Base-by-base conservation (phyloP, 1,140 invertebrate genomes). In the Drosophila kepulauana region DNA sequence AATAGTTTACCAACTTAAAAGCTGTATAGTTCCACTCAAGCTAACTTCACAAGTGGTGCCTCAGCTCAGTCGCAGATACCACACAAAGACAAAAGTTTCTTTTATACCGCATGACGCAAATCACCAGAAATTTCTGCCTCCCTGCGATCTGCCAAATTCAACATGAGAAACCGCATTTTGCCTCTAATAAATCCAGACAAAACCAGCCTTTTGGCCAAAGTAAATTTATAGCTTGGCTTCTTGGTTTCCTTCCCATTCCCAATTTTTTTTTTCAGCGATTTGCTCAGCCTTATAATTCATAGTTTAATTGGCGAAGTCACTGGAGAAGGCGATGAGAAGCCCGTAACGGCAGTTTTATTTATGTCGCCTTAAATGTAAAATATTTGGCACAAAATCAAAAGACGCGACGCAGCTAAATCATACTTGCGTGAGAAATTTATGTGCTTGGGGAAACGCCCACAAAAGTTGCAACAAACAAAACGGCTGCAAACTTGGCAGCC, bases 301-400 rank as follows among this genome's bases (percentile, higher is more conserved):
- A 78, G 84, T 89, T 88, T 88, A 88, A 88, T 89, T 88, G 84
- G 84, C 86, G 43, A 78, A 73, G 81, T 51, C 75, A 64, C 69
- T 65, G 35, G 35, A 8, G 35, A 38, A 38, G 35, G 35, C 35
- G 35, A 38, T 38, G 54, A 62, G 51, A 15, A 38, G 43, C 59
- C 43, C 51, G 57, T 56, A 79, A 56, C 41, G 66, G 7, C 59
- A 20, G 56, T 76, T 75, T 89, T 88, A 88, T 88, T 88, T 88
- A 88, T 88, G 81, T 67, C 78, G 52, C 54, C 78, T 89, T 81
- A 81, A 85, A 79, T 88, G 74, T 89, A 85, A 88, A 88, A 89
- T 88, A 87, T 88, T 75, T 88, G 85, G 84, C 85, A 78, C 64
- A 70, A 78, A 85, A 81, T 88, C 85, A 80, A 88, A 88, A 75